Conservation (phyloP, 2,888 invertebrate species). For the Ormyrus rosae region DNA sequence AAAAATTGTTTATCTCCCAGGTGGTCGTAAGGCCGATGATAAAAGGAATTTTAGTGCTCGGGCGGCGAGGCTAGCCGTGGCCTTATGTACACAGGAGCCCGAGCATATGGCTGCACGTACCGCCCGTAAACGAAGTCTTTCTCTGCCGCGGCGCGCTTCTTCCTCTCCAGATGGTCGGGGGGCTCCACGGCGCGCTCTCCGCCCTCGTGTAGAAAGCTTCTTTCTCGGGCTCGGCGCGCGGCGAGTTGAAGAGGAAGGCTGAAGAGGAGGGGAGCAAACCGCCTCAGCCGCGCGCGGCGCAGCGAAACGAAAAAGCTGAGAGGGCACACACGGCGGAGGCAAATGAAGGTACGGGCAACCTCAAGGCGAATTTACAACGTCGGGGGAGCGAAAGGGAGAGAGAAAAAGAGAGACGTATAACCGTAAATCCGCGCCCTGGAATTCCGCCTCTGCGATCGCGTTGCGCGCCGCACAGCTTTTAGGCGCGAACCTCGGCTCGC, state of each 20-base stretch:
- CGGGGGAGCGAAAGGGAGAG: neutral
- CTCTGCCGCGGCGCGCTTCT: slow-evolving; percentile 21
- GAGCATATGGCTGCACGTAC: slow-evolving; percentile 8
- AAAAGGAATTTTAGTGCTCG: slow-evolving; percentile 30
- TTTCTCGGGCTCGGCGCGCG: neutral
- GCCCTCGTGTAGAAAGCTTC: neutral
- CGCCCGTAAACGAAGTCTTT: slow-evolving; percentile 36
- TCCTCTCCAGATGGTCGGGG: slow-evolving; percentile 42
- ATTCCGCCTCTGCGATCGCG: slow-evolving; percentile 12
- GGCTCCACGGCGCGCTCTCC: slow-evolving; percentile 1
- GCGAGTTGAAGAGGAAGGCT: neutral
- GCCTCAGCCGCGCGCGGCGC: neutral
- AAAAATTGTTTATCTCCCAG: slow-evolving; percentile 39
- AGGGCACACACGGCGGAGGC: too few species aligned
- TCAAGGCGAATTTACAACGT: slow-evolving; percentile 5
- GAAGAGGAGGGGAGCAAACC: neutral
- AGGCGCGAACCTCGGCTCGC: slow-evolving; percentile 4
- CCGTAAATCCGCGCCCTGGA: slow-evolving; percentile 23
- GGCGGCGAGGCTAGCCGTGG: slow-evolving; percentile 4
- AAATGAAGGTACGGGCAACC: neutral
- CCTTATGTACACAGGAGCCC: slow-evolving; percentile 23
- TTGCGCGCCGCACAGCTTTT: slow-evolving; percentile 7
- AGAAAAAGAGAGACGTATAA: neutral
- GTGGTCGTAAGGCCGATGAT: slow-evolving; percentile 35
- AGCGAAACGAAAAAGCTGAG: too few species aligned